Conservation (phyloP, 2,888 invertebrate genomes). For the Rhagonycha fulva region DNA sequence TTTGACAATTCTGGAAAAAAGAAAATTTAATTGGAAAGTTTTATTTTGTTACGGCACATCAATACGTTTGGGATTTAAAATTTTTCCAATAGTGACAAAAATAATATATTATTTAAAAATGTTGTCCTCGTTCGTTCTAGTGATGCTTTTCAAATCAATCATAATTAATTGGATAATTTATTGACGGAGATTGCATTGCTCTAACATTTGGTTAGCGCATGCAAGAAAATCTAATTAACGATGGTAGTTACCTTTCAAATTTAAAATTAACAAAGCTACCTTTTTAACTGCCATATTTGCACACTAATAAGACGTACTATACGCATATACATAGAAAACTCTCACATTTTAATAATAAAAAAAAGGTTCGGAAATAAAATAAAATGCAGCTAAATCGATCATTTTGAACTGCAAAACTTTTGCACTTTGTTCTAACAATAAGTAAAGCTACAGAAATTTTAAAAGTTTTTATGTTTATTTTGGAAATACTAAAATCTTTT, state of each 20-base stretch:
- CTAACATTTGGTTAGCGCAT: constrained; percentile 1
- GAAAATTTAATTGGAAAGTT: neutral
- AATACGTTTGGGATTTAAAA: neutral
- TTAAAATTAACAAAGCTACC: neutral
- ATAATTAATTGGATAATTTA: constrained; percentile 7
- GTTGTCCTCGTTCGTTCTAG: neutral
- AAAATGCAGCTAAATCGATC: neutral
- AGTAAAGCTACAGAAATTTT: neutral
- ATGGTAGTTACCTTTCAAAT: neutral
- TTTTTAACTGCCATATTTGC: neutral
- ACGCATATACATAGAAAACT: no score
- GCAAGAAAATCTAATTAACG: constrained; percentile 9
- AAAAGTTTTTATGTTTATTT: neutral
- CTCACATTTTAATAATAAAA: neutral
- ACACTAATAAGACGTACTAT: neutral
- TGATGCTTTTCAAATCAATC: constrained; percentile 1
- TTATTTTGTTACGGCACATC: neutral
- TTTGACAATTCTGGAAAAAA: neutral
- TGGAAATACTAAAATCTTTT: neutral
- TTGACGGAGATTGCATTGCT: constrained; percentile 1
- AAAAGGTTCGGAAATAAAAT: neutral
- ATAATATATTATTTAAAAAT: neutral
- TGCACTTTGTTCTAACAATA: neutral
- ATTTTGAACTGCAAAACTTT: neutral
- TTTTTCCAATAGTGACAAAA: neutral